A percentile compares a stretch with the other conserved stretches of the same genome.
phyloP scores from a whole-genome alignment of 2,113 vertebrate species.

The Daubentonia madagascariensis region DNA sequence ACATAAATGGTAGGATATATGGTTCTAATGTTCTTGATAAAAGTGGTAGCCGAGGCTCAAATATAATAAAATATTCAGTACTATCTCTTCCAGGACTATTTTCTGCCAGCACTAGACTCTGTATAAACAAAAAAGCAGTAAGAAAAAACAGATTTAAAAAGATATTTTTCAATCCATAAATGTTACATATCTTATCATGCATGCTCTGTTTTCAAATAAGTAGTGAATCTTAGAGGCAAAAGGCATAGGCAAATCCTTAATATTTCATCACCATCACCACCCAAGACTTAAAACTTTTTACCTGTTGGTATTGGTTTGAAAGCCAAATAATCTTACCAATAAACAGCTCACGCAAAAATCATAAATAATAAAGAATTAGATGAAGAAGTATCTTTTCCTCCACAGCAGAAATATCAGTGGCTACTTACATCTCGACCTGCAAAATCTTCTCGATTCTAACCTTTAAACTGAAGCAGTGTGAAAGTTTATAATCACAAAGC shows the following conservation, averaged over 20 bases:
- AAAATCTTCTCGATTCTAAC: conserved; percentile 12
- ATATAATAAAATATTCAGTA: conserved; percentile 88
- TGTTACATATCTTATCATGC: neutral
- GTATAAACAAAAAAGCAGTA: conserved; percentile 64
- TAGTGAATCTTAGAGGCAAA: neutral
- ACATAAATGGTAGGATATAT: conserved; percentile 91
- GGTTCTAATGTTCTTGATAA: conserved; percentile 79
- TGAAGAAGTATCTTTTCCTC: neutral
- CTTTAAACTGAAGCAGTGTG: neutral
- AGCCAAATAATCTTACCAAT: neutral
- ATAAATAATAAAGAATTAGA: neutral
- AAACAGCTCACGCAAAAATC: conserved; percentile 5
- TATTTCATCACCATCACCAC: neutral
- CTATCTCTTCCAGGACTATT: conserved; percentile 92
- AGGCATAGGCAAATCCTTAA: neutral
- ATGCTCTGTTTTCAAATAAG: conserved; percentile 5
- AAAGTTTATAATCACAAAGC: conserved; percentile 63
- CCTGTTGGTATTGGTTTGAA: neutral
- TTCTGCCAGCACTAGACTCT: conserved; percentile 92
- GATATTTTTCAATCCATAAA: neutral
- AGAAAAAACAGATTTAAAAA: conserved; percentile 30
- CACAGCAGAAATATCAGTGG: neutral
- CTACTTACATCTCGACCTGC: neutral
- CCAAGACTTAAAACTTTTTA: neutral
- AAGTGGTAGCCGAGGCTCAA: conserved; percentile 82